Base-by-base conservation (phyloP, 2,797 vertebrate species). In the Falco concolor region DNA sequence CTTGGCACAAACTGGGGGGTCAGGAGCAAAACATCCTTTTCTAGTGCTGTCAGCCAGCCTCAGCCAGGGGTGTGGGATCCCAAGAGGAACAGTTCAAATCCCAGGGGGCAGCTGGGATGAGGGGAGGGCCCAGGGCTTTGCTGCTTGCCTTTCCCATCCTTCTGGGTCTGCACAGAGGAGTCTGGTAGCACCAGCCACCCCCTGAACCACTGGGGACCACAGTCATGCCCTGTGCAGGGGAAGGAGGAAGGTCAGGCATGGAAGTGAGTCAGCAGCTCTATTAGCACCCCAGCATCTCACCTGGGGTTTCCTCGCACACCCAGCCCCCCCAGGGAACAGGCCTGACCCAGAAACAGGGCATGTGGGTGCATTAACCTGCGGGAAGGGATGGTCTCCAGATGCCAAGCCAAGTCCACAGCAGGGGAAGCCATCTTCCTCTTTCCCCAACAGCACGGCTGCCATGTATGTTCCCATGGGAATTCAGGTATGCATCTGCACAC, bases 281-380 rank as follows among this genome's bases (percentile, higher is more conserved):
- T 44, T 32, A 85, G 50, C 15, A 89, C 6, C 9, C 30, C 53
- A 78, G 40, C 49, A 56, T 60, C 44, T 23, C 1, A 0, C 16
- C 61, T 38, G 50, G 12, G 17, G 25, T 82, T 22, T 68, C 25
- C 23, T 85, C 57, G 32, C 42, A 69, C 8, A 2, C 22, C 4
- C 30, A 82, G 38, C 22, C 24, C 5, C 12, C n/a, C 13, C 27
- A 52, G 38, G 36, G 8, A 76, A 30, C 17, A 34, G n/a, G 9
- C 9, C 21, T 81, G 27, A 34, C 28, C 25, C 64, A 65, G 54
- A 79, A 73, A 32, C 4, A 16, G 21, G 30, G 30, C 32, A 14
- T 10, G 25, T 67, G 73, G 27, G 24, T 8, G 4, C 70, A 84
- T 67, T 44, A 60, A 13, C 36, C 28, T 3, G 0, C 0, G 0